A percentile compares a stretch with the other conserved stretches of the same genome.
Conservation (phyloP, 1,140 invertebrate genomes). For the Panagrolaimus sp. region DNA sequence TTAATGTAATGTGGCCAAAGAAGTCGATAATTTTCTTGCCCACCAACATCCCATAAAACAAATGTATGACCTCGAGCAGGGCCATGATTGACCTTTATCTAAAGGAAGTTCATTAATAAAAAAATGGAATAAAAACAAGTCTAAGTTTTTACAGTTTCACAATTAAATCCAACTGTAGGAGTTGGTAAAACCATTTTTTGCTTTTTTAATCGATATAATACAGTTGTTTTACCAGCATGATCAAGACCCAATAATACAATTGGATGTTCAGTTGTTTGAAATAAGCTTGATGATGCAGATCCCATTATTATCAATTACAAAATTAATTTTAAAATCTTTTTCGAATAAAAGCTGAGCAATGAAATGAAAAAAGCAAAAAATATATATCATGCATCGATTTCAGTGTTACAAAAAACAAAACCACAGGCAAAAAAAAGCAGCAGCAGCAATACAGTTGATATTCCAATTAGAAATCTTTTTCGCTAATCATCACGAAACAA, state of each 20-base stretch:
- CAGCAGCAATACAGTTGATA: no score
- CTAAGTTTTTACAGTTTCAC: constrained; percentile 91
- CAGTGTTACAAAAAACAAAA: background rate
- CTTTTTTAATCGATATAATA: constrained; percentile 91
- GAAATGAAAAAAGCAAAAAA: no score
- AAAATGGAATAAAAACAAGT: no score
- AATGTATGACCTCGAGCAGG: constrained; percentile 61
- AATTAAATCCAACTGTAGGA: constrained; percentile 95
- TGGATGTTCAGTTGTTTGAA: constrained; percentile 11
- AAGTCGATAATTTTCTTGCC: constrained; percentile 79
- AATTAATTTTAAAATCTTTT: background rate
- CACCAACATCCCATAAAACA: constrained; percentile 85
- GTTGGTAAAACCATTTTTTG: constrained; percentile 93
- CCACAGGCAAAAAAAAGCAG: no score
- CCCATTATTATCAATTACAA: background rate
- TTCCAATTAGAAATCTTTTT: no score
- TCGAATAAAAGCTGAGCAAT: background rate
- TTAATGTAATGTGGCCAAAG: constrained; percentile 22
- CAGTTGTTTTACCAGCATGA: constrained; percentile 91
- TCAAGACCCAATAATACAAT: constrained; percentile 69
- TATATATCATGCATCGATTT: background rate
- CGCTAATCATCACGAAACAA: no score
- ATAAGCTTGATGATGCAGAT: constrained; percentile 5
- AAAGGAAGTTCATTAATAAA: background rate
- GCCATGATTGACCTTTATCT: constrained; percentile 17